Evolutionary conservation across 2,888 invertebrate genomes (phyloP), one percentile per base, ranked within the genome.

Genomic region (Ophraella communa): DNA sequence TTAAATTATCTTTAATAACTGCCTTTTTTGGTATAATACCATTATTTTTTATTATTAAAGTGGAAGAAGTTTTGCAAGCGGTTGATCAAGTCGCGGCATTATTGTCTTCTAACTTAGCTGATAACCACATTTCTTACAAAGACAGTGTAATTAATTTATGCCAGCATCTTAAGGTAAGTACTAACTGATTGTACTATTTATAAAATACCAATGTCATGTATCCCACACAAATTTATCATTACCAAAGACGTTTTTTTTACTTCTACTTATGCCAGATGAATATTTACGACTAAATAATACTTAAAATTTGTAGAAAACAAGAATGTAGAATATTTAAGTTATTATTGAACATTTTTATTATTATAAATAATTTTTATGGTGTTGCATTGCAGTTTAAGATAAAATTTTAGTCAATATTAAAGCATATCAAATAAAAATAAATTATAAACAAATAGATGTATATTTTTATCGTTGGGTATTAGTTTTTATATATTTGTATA

Each of bases 1-100:
- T 60, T 42, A 62, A 52, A 20, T 24, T 14, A n/a, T 10, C 18
- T 27, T 57, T 51, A n/a, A 51, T 56, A 14, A 44, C 8, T 30
- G n/a, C 2, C 20, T 47, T 56, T 3, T 18, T 44, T n/a, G 18
- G 33, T 62, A 39, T 18, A 53, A 27, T 66, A 24, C n/a, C 17
- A 23, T 47, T 33, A 11, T 65, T 65, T 72, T 72, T 75, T 86
- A 86, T 70, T 85, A 88, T 86, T 86, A 69, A 85, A 88, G 92
- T 92, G 77, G 92, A 94, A 85, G 92, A 91, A 82, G 86, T 94
- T 72, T 90, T 94, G 82, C 89, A 90, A 80, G 85, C 93, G 78
- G 91, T 92, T 75, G 94, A 94, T 83, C 90, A 88, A 80, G 92
- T 94, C 73, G 91, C 92, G 63, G 87, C 89, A 76, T 87, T 91